These are phyloP conservation scores for Spheniscus humboldti DNA, from an alignment of 2,797 vertebrate genomes.

Conservation along the genomic window DNA sequence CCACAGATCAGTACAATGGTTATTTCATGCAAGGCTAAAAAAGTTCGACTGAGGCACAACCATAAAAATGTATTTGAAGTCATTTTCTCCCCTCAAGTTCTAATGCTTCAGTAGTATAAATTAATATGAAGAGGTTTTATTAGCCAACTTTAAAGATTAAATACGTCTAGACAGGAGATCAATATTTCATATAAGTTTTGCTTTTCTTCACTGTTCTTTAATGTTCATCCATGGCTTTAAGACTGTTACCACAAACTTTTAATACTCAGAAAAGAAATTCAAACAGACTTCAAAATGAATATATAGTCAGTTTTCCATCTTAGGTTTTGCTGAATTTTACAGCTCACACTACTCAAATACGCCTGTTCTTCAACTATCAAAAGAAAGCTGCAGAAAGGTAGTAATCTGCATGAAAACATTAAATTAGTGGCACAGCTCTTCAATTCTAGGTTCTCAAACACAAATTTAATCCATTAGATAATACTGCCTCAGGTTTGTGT, in stretches of 20 bases:
- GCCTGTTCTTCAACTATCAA: background rate
- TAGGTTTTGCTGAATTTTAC: background rate
- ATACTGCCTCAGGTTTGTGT: background rate
- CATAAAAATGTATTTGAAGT: background rate
- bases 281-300: background rate
- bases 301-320: background rate
- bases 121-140: constrained; percentile 14
- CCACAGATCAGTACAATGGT: background rate
- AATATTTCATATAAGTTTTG: constrained; percentile 19
- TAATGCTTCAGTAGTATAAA: background rate
- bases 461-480: background rate
- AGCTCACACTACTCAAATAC: background rate
- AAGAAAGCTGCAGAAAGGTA: background rate
- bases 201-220: background rate
- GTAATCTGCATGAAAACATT: background rate
- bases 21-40: background rate
- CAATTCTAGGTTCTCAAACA: background rate
- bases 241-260: background rate
- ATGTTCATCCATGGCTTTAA: background rate
- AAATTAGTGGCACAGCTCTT: background rate
- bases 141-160: constrained; percentile 25
- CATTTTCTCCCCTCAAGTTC: background rate
- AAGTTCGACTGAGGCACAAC: background rate
- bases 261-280: background rate
- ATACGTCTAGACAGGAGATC: constrained; percentile 30